Base-by-base conservation (phyloP, 2,888 invertebrate genomes). In the Willowsia nigromaculata region DNA sequence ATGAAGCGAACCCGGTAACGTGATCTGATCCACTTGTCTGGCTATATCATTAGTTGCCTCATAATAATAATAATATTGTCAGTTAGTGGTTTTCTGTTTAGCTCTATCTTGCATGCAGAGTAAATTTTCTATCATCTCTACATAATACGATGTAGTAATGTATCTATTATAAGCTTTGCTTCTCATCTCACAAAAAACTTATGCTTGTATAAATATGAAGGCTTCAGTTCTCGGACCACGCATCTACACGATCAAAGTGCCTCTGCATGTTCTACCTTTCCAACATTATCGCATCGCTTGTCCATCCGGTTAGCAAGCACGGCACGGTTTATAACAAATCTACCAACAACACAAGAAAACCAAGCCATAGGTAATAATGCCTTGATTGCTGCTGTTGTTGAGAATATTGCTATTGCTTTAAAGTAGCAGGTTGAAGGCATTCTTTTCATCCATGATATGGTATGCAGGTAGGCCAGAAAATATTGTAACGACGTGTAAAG, bases 1-100 rank as follows among this genome's bases (percentile, higher is more conserved):
- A 47, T 84, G 56, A 47, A 68, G 71, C n/a, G n/a, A 65, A 37
- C n/a, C 74, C 25, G 43, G 65, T 65, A 82, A 71, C 50, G 56
- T 40, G 71, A 84, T 84, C 56, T 84, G 71, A 53, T 71, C 53
- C 84, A 84, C 50, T 84, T 84, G 53, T 53, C 84, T 40, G 37
- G 40, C 33, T 56, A 53, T 74, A 84, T 84, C 82, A 84, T 84
- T 50, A 50, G 25, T 43, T 43, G 43, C 15, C 40, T 78, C 18
- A 80, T 80, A 74, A 25, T 47, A 80, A 80, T 56, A 56, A 40
- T 59, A 59, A 56, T 56, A 56, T 37, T 78, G 78, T 78, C 78
- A 78, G 78, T 53, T 78, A 53, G 56, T 78, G 78, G 78, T 53
- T 78, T 78, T 78, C 56, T 78, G 25, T 47, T 74, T 47, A 13